Percentiles rank a stretch among this genome's conserved stretches.
Conservation (phyloP, 2,797 vertebrate genomes). For the Salmo trutta region DNA sequence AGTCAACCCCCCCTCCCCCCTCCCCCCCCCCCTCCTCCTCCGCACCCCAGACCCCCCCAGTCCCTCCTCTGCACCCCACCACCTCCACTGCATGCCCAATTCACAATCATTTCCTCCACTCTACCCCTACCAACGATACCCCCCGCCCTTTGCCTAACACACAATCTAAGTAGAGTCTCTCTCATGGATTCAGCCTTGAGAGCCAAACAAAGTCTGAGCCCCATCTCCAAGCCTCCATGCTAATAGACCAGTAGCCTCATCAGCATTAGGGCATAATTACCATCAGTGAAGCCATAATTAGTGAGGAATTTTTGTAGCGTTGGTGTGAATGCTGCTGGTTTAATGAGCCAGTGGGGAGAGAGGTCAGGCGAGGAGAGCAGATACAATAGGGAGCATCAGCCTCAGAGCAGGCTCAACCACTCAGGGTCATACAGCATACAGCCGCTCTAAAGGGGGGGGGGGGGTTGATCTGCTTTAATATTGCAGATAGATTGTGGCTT, state of each 20-base stretch:
- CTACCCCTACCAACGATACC: too few relatives aligned
- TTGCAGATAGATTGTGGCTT: too few relatives aligned
- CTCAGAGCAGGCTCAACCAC: slow-evolving; percentile 12
- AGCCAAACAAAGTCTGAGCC: slow-evolving; percentile 21
- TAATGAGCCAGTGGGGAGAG: background rate
- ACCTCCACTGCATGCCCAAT: slow-evolving; percentile 25
- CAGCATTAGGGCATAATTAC: slow-evolving; percentile 59
- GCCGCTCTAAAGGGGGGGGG: background rate
- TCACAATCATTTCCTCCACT: background rate
- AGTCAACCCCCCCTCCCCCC: slow-evolving; percentile 18
- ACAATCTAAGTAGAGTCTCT: slow-evolving; percentile 14
- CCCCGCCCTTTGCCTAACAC: background rate
- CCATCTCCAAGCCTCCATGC: slow-evolving; percentile 36
- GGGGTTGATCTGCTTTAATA: too few relatives aligned
- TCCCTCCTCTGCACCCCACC: too few relatives aligned
- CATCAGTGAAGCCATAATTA: slow-evolving; percentile 59
- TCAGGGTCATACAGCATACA: background rate
- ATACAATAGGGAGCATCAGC: slow-evolving; percentile 31
- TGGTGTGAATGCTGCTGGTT: background rate
- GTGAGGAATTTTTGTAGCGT: slow-evolving; percentile 27
- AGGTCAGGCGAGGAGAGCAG: slow-evolving; percentile 17
- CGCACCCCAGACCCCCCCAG: too few relatives aligned
- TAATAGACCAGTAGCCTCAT: slow-evolving; percentile 12
- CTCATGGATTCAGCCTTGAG: slow-evolving; percentile 46
- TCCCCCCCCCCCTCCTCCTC: background rate